These are phyloP conservation scores for Drosophila cardini DNA, from an alignment of 1,140 invertebrate genomes.

Conservation along the genomic window DNA sequence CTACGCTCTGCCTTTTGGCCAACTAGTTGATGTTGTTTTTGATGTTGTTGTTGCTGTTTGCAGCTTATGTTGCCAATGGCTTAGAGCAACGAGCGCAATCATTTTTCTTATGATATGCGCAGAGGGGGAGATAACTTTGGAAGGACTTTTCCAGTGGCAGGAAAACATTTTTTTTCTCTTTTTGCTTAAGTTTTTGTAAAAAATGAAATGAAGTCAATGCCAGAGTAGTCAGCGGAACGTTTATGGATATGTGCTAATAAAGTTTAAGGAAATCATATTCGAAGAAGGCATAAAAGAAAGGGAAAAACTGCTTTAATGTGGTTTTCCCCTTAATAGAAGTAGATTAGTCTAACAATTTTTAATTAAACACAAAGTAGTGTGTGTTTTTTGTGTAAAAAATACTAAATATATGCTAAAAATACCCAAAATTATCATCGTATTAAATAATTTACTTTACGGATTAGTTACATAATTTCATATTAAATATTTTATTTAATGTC, in stretches of 20 bases:
- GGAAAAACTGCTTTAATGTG: not conserved
- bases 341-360: too few species aligned
- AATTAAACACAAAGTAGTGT: too few species aligned
- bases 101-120: constrained; percentile 36
- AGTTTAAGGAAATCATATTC: not conserved
- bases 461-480: too few species aligned
- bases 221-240: not conserved
- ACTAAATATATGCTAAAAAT: too few species aligned
- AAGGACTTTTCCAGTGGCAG: not conserved
- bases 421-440: too few species aligned
- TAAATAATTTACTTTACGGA: too few species aligned
- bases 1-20: constrained; percentile 47
- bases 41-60: constrained; percentile 12
- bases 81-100: constrained; percentile 33
- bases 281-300: not conserved
- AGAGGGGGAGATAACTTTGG: not conserved
- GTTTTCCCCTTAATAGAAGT: too few species aligned
- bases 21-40: constrained; percentile 42
- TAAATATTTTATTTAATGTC: too few species aligned
- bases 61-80: constrained; percentile 42
- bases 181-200: constrained; percentile 12
- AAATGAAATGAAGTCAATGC: constrained; percentile 26
- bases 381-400: too few species aligned
- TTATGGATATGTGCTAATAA: not conserved
- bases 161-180: constrained; percentile 2